These are phyloP conservation scores for Temnothorax nylanderi DNA, from an alignment of 1,140 invertebrate genomes.

Conservation along the genomic window DNA sequence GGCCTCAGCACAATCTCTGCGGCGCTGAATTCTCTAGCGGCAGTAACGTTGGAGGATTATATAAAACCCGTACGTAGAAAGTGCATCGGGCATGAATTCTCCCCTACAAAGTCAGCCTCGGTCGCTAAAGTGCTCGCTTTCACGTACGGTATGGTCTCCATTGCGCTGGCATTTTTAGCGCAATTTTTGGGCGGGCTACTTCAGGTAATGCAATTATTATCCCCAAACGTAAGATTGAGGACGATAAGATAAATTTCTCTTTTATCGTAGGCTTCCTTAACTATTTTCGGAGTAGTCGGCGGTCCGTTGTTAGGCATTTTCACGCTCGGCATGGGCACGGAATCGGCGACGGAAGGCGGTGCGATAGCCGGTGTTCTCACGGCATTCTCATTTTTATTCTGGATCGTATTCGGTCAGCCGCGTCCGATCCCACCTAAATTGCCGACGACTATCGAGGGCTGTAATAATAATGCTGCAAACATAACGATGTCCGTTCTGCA, in stretches of 20 bases:
- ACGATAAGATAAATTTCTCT: not conserved
- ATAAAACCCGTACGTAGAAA: constrained; percentile 84
- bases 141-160: constrained; percentile 89
- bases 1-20: constrained; percentile 95
- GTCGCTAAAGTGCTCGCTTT: constrained; percentile 89
- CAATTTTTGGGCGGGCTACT: constrained; percentile 91
- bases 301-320: constrained; percentile 93
- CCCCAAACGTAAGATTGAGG: not conserved
- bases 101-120: constrained; percentile 77
- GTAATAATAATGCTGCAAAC: constrained; percentile 45
- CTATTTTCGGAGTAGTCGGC: constrained; percentile 93
- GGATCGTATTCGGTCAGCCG: constrained; percentile 95
- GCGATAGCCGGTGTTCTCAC: constrained; percentile 88
- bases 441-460: constrained; percentile 66
- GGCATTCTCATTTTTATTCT: constrained; percentile 91
- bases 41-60: constrained; percentile 95
- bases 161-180: constrained; percentile 91
- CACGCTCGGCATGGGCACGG: constrained; percentile 91
- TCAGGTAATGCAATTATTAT: constrained; percentile 67
- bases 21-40: constrained; percentile 93
- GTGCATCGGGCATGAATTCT: constrained; percentile 70
- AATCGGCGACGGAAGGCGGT: constrained; percentile 89
- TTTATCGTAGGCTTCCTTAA: constrained; percentile 88
- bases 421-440: constrained; percentile 85
- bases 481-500: not conserved